Base-by-base conservation (phyloP, 2,797 vertebrate genomes). In the Poecilia gillii region DNA sequence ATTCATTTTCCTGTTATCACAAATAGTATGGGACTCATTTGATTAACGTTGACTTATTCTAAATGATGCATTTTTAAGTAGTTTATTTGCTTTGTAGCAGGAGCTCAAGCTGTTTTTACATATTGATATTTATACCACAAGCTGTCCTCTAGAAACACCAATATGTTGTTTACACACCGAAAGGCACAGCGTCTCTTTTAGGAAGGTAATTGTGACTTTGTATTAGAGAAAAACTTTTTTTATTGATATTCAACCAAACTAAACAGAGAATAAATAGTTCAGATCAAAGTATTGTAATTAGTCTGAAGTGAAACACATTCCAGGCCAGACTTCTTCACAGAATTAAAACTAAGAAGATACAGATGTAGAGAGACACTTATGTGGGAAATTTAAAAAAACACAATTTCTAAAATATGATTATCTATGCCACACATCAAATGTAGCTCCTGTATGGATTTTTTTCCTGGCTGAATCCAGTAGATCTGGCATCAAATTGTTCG, bases 61-160 rank as follows among this genome's bases (percentile, higher is more conserved):
- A 86, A 72, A 83, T 82, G 41, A 78, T 84, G 49, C 43, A 75
- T 80, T 83, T 84, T 87, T 82, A 86, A 90, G 90, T 81, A 84
- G 80, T 78, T 83, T 85, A 70, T 90, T 89, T 86, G 74, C 81
- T 88, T 43, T 74, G 84, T 81, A 83, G 83, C 84, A 85, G 80
- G 84, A 88, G 76, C 80, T 74, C 77, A 86, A 91, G 91, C 90
- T 92, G 91, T 76, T 88, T 85, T 62, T 81, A 75, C 75, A 66
- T 80, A 71, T 81, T 86, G 76, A 90, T 89, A 78, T 77, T 77
- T 78, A 72, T 14, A n/a, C 77, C 77, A 74, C 88, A 89, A 92
- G 91, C 89, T 90, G 87, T 89, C 87, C 76, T 76, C 72, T 53
- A 59, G 82, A 77, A 83, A 79, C 81, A 74, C 76, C 79, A 77